Conservation (phyloP, 2,113 vertebrate species). For the Tragelaphus buxtoni region DNA sequence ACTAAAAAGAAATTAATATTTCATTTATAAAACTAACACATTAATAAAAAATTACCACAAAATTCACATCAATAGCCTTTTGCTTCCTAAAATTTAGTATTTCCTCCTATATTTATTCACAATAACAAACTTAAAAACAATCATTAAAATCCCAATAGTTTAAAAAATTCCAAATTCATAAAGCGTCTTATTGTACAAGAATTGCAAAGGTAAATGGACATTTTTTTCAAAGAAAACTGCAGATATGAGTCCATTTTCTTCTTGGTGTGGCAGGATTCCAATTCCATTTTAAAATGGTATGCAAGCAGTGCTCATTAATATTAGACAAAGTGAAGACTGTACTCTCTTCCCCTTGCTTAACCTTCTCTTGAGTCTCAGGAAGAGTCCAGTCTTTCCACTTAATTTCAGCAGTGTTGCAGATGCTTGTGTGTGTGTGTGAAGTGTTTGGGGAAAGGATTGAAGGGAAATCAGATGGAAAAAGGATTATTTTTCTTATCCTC, state of each 20-base stretch:
- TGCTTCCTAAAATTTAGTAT: background rate
- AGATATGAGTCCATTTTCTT: background rate
- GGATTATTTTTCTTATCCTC: background rate
- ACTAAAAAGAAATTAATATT: background rate
- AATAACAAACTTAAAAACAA: background rate
- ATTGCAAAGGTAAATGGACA: background rate
- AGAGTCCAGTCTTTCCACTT: background rate
- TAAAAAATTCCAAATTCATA: background rate
- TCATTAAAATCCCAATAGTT: background rate
- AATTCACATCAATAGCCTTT: background rate
- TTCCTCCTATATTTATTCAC: background rate
- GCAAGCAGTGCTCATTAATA: background rate
- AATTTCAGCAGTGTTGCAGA: background rate
- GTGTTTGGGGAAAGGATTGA: background rate
- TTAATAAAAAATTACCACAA: background rate
- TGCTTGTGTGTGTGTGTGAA: background rate
- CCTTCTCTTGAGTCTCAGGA: background rate
- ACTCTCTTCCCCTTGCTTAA: background rate
- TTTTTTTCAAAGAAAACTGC: background rate
- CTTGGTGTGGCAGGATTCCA: background rate
- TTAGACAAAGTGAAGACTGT: background rate
- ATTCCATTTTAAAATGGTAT: background rate
- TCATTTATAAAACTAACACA: background rate
- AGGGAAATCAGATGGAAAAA: background rate
- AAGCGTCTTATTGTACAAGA: background rate